Evolutionary conservation across 2,888 invertebrate species (phyloP), one percentile per base, ranked within the genome.

Genomic region (Napeogenes sylphis): DNA sequence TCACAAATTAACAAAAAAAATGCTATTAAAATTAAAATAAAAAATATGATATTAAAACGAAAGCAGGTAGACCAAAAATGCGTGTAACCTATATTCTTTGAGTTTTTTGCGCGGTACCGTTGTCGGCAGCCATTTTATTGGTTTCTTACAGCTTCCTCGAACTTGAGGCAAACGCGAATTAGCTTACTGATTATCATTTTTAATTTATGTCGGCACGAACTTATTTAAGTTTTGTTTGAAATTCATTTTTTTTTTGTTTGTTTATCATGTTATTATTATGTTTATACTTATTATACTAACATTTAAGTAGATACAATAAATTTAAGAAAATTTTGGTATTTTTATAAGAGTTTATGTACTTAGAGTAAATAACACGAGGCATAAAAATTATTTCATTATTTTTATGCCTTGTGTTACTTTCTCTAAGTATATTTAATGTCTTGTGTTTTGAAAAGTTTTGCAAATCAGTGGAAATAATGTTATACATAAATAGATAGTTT

Each of bases 111-210:
- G 70, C 71, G 73, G 73, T 78, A 78, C 78, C 80, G 75, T 74
- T 75, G 76, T 64, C 66, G 71, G 73, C 79, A 64, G 78, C 71
- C 75, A 77, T 78, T 79, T 81, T 77, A 72, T 73, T 66, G 62
- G 71, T 76, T 81, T 80, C 81, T 80, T 78, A 73, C 70, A 57
- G 68, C 69, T 83, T 83, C 82, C 76, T 59, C 70, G 83, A 82
- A 83, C 70, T 67, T 67, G 74, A 68, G 70, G 72, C 73, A 73
- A 71, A 67, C 67, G 70, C 71, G 80, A 81, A 80, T 81, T 79
- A 80, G 81, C 82, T 81, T 81, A 59, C 73, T 80, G 78, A 82
- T 83, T 82, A 82, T 80, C 78, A 78, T 82, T 77, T 79, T 70
- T 81, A 83, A 83, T 82, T 78, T 77, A 73, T 73, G 75, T 73